Base-by-base conservation (phyloP, 2,113 vertebrate species). In the Brachyhypopomus occidentalis region DNA sequence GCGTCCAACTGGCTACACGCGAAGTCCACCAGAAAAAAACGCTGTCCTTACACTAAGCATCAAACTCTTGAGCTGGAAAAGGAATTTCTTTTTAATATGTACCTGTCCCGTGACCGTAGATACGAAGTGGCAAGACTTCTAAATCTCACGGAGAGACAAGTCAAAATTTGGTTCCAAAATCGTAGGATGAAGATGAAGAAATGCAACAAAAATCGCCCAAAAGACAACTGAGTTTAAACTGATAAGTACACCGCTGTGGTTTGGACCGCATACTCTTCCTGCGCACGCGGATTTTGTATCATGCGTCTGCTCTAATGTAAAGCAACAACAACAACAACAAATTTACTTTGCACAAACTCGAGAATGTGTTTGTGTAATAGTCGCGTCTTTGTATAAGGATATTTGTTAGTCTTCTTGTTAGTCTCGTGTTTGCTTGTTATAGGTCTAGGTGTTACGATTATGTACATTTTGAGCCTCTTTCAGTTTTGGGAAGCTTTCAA, bases 101-200 rank as follows among this genome's bases (percentile, higher is more conserved):
- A 99, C 90, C 97, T 99, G 81, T 98, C 98, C 73, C 94, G 98
- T 92, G 97, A 99, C 89, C 96, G 98, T 75, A 96, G 98, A 90
- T 98, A 98, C 74, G 97, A 99, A 85, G 95, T 99, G 83, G 97
- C 98, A 38, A 94, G 97, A 72, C 89, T 96, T 59, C 95, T 99
- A 84, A 98, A 95, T 92, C 92, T 99, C 89, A 99, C 97, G 6
- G 98, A 99, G 90, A 96, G 98, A 92, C 97, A 99, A 94, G 96
- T 99, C 87, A 99, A 99, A 94, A 99, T 99, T 88, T 99, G 98
- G 98, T 99, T 99, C 92, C 97, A 99, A 90, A 99, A 99, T 90
- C 95, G 97, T 89, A 96, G 97, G 90, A 99, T 99, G 98, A 99
- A 99, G 95, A 98, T 99, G 98, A 99, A 99, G 95, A 99, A 98